phyloP scores from a whole-genome alignment of 2,888 invertebrate genomes.

The Leucoma salicis region DNA sequence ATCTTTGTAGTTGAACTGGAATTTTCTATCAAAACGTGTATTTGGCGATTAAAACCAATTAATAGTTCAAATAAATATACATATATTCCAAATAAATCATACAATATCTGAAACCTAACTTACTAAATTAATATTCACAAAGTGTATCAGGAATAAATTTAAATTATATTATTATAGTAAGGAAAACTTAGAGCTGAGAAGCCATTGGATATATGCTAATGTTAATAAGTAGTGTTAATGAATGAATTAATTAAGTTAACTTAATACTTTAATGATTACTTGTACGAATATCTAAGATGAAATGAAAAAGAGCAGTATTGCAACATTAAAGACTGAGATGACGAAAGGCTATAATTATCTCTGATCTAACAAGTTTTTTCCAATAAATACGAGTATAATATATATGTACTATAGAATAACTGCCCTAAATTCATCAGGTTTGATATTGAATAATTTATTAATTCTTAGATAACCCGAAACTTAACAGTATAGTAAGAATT shows the following conservation, averaged over 20 bases:
- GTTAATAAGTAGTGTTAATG: too few species aligned
- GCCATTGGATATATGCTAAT: neutral
- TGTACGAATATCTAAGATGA: too few species aligned
- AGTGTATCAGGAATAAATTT: slow-evolving; percentile 67
- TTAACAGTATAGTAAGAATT: too few species aligned
- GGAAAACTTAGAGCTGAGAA: neutral
- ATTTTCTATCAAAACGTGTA: slow-evolving; percentile 38
- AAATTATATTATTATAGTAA: slow-evolving; percentile 42
- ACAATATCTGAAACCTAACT: slow-evolving; percentile 52
- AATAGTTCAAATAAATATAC: slow-evolving; percentile 53
- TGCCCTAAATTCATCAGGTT: too few species aligned
- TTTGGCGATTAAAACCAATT: slow-evolving; percentile 43
- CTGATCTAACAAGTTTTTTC: too few species aligned
- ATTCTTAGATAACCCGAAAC: too few species aligned
- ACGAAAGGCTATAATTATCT: too few species aligned
- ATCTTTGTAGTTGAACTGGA: slow-evolving; percentile 23
- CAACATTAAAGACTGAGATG: too few species aligned
- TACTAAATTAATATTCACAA: slow-evolving; percentile 51
- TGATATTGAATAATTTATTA: too few species aligned
- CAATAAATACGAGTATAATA: too few species aligned
- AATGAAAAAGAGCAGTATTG: too few species aligned
- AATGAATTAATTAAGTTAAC: neutral
- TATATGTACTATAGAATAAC: too few species aligned
- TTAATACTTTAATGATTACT: neutral
- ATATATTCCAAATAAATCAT: slow-evolving; percentile 59